phyloP scores from a whole-genome alignment of 1,140 invertebrate genomes.

The Copidosoma floridanum region DNA sequence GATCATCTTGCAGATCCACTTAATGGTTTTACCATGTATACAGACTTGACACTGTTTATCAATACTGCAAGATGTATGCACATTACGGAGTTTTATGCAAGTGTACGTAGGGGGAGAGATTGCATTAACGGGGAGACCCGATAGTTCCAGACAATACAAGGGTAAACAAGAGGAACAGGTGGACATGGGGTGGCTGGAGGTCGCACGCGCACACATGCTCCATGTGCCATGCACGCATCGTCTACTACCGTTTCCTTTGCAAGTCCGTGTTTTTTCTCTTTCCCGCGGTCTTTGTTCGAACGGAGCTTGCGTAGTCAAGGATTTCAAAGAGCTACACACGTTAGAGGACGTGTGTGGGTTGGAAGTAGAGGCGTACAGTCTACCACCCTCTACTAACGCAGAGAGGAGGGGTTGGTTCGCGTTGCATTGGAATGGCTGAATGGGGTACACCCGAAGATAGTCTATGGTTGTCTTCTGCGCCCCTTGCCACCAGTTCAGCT shows the following conservation, averaged over 20 bases:
- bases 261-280: neutral
- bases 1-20: too few relatives aligned
- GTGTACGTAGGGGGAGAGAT: too few relatives aligned
- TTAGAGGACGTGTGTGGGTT: slow-evolving; percentile 14
- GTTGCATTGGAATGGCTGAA: slow-evolving; percentile 34
- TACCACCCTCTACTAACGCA: too few relatives aligned
- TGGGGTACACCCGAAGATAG: too few relatives aligned
- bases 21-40: too few relatives aligned
- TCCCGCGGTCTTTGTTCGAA: slow-evolving; percentile 36
- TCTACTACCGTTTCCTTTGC: too few relatives aligned
- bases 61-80: too few relatives aligned
- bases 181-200: slow-evolving; percentile 40
- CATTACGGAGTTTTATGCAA: too few relatives aligned
- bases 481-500: too few relatives aligned
- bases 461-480: too few relatives aligned
- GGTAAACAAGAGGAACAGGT: slow-evolving; percentile 55
- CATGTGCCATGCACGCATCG: slow-evolving; percentile 28
- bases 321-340: neutral
- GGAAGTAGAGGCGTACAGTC: slow-evolving; percentile 1
- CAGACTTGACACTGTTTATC: too few relatives aligned
- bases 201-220: slow-evolving; percentile 21
- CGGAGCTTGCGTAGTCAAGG: slow-evolving; percentile 31
- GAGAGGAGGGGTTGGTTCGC: slow-evolving; percentile 42
- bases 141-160: slow-evolving; percentile 49
- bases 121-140: neutral